Evolutionary conservation across 2,888 invertebrate genomes (phyloP).

Genomic region (Galerucella calmariensis): DNA sequence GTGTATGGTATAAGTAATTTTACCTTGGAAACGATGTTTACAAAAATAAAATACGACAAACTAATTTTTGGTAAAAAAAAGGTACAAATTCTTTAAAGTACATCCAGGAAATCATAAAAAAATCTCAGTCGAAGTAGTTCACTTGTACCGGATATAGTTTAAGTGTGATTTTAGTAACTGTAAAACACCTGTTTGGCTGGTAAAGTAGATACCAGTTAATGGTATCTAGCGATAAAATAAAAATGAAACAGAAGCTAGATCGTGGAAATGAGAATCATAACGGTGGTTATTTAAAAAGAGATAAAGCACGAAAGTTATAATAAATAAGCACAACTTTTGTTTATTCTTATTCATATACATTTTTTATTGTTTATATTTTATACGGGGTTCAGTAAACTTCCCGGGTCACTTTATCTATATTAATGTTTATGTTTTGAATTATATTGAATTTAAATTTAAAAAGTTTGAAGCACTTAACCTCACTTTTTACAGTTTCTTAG

Average conservation of each 20-base stretch:
- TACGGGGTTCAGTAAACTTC: neutral
- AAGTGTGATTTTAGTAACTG: slow-evolving; percentile 13
- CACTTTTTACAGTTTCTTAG: too few relatives aligned
- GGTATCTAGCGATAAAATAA: neutral
- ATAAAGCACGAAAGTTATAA: too few relatives aligned
- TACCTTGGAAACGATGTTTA: too few relatives aligned
- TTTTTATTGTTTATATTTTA: neutral
- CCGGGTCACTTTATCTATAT: neutral
- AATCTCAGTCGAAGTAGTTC: neutral
- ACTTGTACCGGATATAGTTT: neutral
- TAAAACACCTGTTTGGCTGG: slow-evolving; percentile 18
- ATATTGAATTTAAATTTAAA: too few relatives aligned
- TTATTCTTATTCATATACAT: neutral
- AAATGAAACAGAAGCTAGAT: slow-evolving; percentile 2
- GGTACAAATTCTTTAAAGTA: too few relatives aligned
- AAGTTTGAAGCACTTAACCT: too few relatives aligned
- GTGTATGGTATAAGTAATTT: too few relatives aligned
- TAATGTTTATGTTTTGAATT: too few relatives aligned
- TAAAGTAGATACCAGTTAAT: too few relatives aligned
- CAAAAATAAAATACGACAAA: too few relatives aligned
- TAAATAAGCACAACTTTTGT: neutral
- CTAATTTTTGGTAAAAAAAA: too few relatives aligned
- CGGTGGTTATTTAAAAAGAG: neutral
- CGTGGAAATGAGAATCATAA: slow-evolving; percentile 23
- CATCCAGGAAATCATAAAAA: neutral